Percentiles rank a stretch among this genome's conserved stretches.
phyloP scores from a whole-genome alignment of 2,888 invertebrate species.

The Geophilus truncorum region DNA sequence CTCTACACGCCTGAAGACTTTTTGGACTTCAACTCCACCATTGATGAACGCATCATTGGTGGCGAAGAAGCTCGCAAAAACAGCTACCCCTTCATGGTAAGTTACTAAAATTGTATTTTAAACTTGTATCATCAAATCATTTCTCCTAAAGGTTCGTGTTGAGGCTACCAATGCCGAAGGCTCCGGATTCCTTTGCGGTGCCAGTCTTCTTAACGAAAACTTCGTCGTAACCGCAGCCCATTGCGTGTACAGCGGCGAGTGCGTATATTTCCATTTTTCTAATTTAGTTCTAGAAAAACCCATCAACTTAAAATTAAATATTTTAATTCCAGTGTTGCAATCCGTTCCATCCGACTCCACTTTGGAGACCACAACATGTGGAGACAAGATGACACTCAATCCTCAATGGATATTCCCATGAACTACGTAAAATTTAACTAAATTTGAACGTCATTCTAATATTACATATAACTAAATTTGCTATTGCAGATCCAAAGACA shows the following conservation, averaged over 20 bases:
- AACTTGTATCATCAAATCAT: not conserved
- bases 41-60: not conserved
- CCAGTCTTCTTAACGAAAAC: not conserved
- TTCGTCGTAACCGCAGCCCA: not conserved
- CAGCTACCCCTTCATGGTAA: not conserved
- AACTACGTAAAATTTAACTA: not conserved
- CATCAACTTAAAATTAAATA: too few species aligned
- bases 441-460: too few species aligned
- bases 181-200: not conserved
- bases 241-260: not conserved
- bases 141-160: not conserved
- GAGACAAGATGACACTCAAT: too few species aligned
- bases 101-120: too few species aligned
- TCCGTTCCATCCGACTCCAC: too few species aligned
- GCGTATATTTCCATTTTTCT: too few species aligned
- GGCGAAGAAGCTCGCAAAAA: not conserved
- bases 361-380: too few species aligned
- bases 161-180: too few species aligned
- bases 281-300: too few species aligned
- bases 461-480: too few species aligned
- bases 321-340: too few species aligned
- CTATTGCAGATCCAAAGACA: not conserved
- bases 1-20: not conserved
- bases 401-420: too few species aligned
- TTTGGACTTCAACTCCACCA: not conserved